These are phyloP conservation scores for Branchellion lobata DNA, from an alignment of 2,888 invertebrate species.

Conservation along the genomic window DNA sequence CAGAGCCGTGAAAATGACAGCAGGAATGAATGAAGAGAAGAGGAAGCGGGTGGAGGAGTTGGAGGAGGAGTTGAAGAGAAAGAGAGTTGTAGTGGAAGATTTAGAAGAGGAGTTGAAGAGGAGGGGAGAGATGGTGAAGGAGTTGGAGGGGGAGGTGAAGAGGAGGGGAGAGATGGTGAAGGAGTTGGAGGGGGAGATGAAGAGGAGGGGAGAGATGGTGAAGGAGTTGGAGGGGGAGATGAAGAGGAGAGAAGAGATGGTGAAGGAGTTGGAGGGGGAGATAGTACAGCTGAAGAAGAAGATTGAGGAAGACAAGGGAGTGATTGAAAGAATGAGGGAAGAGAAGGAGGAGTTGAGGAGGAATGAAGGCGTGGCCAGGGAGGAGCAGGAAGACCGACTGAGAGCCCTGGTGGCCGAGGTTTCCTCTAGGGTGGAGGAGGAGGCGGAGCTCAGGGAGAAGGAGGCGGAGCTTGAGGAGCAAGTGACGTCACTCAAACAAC, in stretches of 20 bases:
- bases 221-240: no score
- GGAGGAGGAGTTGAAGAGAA: not conserved
- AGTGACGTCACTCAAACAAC: not conserved
- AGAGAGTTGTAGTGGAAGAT: not conserved
- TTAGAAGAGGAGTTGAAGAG: no score
- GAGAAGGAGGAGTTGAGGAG: not conserved
- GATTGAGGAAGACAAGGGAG: not conserved
- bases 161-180: no score
- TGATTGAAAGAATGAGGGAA: not conserved
- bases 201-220: no score
- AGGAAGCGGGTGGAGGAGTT: not conserved
- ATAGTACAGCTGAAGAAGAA: not conserved
- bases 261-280: not conserved
- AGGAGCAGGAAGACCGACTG: conserved; percentile 44
- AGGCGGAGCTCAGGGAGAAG: not conserved
- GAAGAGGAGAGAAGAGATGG: not conserved
- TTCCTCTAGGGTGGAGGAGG: not conserved
- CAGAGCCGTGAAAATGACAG: not conserved
- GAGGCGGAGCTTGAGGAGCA: conserved; percentile 4
- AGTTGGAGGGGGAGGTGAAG: no score
- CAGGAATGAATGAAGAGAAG: not conserved
- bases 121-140: no score
- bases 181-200: no score
- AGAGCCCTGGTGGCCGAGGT: conserved; percentile 27
- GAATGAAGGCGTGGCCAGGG: not conserved